Conservation (phyloP, 1,140 invertebrate species). For the Caenorhabditis elegans region WBcel235 BX284603.4:4829001-4829500, state of each 20-base stretch:
- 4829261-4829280: conserved; percentile 38
- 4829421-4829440: not conserved
- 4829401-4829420: not conserved
- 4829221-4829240: conserved; percentile 42
- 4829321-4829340: conserved; percentile 31
- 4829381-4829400: not conserved
- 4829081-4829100: too few relatives aligned
- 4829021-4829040: too few relatives aligned
- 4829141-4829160: conserved; percentile 27
- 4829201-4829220: conserved; percentile 41
- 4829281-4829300: conserved; percentile 40
- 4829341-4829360: conserved; percentile 28
- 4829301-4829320: conserved; percentile 37
- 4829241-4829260: conserved; percentile 35
- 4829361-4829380: conserved; percentile 20
- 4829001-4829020: too few relatives aligned
- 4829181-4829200: conserved; percentile 35
- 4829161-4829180: conserved; percentile 39
- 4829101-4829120: too few relatives aligned
- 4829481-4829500: not conserved
- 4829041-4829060: too few relatives aligned
- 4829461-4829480: not conserved
- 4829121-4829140: too few relatives aligned
- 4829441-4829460: not conserved
- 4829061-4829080: too few relatives aligned